Evolutionary conservation across 2,797 vertebrate species (phyloP).

Genomic region (Xenops minutus): DNA sequence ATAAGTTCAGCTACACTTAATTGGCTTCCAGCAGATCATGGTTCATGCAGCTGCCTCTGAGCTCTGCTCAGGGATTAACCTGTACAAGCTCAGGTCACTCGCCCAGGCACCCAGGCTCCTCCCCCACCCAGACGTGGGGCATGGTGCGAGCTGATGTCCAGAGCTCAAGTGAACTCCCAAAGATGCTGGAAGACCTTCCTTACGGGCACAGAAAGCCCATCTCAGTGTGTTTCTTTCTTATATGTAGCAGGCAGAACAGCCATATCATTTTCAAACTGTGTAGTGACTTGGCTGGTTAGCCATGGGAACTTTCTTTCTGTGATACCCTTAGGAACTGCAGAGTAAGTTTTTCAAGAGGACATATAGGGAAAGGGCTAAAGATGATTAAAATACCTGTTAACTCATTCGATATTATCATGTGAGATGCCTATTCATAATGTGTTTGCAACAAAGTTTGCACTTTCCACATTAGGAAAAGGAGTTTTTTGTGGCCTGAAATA

Average conservation of each 20-base stretch:
- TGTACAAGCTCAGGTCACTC: neutral
- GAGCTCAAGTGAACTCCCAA: neutral
- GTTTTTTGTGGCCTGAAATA: neutral
- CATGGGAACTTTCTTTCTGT: neutral
- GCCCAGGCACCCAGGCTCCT: neutral
- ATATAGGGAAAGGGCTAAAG: neutral
- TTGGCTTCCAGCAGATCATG: conserved; percentile 33
- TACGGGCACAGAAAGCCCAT: neutral
- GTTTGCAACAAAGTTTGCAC: neutral
- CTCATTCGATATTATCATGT: neutral
- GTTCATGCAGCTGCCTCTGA: neutral
- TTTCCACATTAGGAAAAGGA: neutral
- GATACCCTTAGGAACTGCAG: neutral
- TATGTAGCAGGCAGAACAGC: neutral
- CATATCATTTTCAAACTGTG: neutral
- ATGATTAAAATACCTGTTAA: neutral
- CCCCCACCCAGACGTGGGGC: neutral
- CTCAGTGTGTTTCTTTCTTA: neutral
- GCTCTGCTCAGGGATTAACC: neutral
- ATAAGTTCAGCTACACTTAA: conserved; percentile 27
- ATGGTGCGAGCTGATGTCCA: neutral
- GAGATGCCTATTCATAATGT: neutral
- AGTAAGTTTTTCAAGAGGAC: neutral
- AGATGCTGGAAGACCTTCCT: neutral
- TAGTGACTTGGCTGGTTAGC: neutral